phyloP scores from a whole-genome alignment of 2,797 vertebrate species.

The Propithecus deckenii region DNA sequence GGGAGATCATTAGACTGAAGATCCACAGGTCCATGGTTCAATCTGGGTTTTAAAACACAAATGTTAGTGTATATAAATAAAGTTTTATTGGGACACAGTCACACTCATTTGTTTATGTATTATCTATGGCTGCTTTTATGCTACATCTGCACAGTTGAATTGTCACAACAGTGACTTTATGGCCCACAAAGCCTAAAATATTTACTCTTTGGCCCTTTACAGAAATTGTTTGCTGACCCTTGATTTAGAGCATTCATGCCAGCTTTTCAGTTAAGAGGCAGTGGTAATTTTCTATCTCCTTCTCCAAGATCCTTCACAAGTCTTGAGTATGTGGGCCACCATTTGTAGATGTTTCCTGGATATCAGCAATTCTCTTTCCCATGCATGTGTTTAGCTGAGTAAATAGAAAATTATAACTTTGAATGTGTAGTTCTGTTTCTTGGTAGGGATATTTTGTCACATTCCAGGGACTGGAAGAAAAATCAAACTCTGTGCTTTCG shows the following conservation, averaged over 20 bases:
- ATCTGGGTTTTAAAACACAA: background rate
- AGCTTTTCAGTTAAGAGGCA: background rate
- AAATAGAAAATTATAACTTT: background rate
- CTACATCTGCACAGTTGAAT: background rate
- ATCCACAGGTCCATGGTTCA: background rate
- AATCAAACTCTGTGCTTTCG: background rate
- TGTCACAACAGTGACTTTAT: background rate
- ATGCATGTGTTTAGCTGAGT: background rate
- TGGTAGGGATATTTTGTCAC: background rate
- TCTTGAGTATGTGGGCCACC: background rate
- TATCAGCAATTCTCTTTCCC: background rate
- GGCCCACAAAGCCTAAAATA: background rate
- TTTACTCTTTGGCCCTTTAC: background rate
- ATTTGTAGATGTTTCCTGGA: background rate
- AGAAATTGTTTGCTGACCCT: background rate
- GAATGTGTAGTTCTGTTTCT: background rate
- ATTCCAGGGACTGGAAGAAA: background rate
- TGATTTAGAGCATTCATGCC: background rate
- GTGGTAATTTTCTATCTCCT: background rate
- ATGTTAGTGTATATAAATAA: background rate
- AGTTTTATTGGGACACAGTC: background rate
- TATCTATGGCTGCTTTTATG: background rate
- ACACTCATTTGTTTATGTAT: background rate
- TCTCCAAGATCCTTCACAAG: background rate
- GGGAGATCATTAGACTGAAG: background rate